Percentiles rank a stretch among this genome's conserved stretches.
These are phyloP conservation scores for Brenthis ino DNA, from an alignment of 2,888 invertebrate species.

Conservation along the genomic window DNA sequence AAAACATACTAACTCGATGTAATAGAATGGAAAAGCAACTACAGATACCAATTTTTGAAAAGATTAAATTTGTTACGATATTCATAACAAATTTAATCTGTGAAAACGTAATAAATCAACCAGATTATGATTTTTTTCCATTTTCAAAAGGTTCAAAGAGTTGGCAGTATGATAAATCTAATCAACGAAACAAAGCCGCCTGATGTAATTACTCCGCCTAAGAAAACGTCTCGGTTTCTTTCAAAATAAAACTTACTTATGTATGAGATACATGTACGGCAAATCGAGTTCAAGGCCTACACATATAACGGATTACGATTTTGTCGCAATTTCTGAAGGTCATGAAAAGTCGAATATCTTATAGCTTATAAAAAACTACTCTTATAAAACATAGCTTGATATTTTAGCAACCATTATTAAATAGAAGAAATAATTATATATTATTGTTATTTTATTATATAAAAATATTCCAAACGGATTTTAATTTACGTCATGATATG, in stretches of 20 bases:
- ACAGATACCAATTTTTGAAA: no score
- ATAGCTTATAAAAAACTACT: no score
- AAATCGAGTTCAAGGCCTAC: conserved; percentile 13
- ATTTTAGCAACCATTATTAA: not conserved
- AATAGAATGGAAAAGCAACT: no score
- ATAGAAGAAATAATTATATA: no score
- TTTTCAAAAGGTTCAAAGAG: conserved; percentile 18
- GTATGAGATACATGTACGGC: not conserved
- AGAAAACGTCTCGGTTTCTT: conserved; percentile 7
- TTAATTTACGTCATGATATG: conserved; percentile 12
- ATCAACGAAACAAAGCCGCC: conserved; percentile 21
- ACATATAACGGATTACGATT: conserved; percentile 14
- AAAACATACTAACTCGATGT: no score
- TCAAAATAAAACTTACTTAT: conserved; percentile 8
- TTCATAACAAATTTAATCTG: conserved; percentile 2
- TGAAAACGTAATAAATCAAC: conserved; percentile 5
- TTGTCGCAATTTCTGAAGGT: conserved; percentile 21
- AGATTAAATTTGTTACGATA: not conserved
- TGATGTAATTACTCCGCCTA: conserved; percentile 18
- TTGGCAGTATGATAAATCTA: conserved; percentile 21
- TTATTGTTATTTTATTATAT: no score
- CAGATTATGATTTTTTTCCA: conserved; percentile 8
- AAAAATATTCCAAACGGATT: not conserved
- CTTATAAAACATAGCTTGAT: no score
- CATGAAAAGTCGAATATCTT: not conserved